phyloP scores from a whole-genome alignment of 2,797 vertebrate genomes.

The Saxicola maurus region DNA sequence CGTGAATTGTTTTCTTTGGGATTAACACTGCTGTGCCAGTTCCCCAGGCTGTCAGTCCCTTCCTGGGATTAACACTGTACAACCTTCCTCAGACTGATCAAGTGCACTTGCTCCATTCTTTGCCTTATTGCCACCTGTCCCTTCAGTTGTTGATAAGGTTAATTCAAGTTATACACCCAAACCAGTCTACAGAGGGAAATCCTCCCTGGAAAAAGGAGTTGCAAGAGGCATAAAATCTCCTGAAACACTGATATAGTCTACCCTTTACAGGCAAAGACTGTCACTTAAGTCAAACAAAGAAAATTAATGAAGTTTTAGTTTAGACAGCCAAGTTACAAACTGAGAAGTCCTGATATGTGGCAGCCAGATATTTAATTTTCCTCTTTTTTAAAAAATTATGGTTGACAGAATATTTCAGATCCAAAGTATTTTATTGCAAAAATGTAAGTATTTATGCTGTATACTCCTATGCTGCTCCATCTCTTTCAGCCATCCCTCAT shows the following conservation, averaged over 20 bases:
- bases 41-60: neutral
- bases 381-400: neutral
- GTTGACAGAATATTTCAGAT: neutral
- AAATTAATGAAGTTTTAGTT: neutral
- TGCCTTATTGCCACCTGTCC: neutral
- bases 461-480: neutral
- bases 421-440: neutral
- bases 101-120: neutral
- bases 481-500: neutral
- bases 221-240: neutral
- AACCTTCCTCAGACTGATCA: neutral
- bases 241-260: neutral
- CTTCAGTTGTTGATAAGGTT: neutral
- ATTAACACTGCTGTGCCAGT: neutral
- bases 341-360: neutral
- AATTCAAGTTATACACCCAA: neutral
- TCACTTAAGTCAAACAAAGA: neutral
- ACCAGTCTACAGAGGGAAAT: neutral
- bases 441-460: neutral
- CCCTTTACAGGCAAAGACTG: neutral
- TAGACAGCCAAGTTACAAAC: neutral
- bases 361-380: neutral
- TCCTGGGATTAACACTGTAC: neutral
- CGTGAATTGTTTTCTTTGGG: neutral
- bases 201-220: neutral